These are phyloP conservation scores for Haemorhous mexicanus DNA, from an alignment of 2,113 vertebrate species.

Conservation along the genomic window DNA sequence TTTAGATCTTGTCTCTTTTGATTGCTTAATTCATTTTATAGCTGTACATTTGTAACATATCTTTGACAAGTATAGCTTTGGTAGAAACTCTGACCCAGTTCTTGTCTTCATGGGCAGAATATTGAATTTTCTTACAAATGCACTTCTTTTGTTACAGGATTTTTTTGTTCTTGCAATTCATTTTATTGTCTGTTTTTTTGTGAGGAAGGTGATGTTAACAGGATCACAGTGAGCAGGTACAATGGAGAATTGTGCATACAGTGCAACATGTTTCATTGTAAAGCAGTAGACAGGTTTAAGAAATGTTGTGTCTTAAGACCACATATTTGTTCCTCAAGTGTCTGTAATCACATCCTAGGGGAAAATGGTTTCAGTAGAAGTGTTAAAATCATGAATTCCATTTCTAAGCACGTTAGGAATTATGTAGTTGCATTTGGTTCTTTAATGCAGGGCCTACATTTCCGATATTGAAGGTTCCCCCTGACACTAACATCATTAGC, in stretches of 20 bases:
- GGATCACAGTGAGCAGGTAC: neutral
- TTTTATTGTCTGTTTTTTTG: constrained; percentile 30
- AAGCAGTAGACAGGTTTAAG: neutral
- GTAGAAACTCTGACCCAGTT: constrained; percentile 33
- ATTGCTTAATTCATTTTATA: constrained; percentile 55
- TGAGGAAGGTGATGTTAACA: neutral
- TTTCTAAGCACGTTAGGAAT: neutral
- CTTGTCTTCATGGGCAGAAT: constrained; percentile 6
- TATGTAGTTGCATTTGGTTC: neutral
- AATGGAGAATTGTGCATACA: neutral
- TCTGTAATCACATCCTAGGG: neutral
- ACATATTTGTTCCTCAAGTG: neutral
- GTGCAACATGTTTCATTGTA: neutral
- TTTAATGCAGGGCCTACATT: neutral
- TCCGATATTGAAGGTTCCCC: neutral
- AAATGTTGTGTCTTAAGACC: neutral
- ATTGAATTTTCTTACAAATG: constrained; percentile 10
- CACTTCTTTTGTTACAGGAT: neutral
- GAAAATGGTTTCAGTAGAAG: neutral
- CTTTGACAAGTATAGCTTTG: constrained; percentile 33
- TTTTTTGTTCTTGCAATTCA: constrained; percentile 30
- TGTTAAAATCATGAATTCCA: neutral
- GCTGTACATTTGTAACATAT: neutral
- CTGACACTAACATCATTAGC: neutral
- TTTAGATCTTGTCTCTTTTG: constrained; percentile 58